Evolutionary conservation across 1,140 invertebrate species (phyloP), one percentile per base, ranked within the genome.

Genomic region (Cyphomyrmex costatus): DNA sequence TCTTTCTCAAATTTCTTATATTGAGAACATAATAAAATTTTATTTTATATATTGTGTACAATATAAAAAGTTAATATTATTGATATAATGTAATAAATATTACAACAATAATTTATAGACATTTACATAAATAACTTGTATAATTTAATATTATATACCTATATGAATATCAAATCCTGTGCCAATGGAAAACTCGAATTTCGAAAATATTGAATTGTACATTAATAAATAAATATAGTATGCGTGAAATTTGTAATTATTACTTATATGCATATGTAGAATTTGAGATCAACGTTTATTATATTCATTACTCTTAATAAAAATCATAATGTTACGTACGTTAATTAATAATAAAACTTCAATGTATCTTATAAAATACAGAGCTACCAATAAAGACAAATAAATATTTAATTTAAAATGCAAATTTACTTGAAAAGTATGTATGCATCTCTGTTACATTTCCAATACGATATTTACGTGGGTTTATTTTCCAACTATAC

Each of bases 281-380:
- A 76, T 42, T 21, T 56, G 19, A 27, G 36, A 61, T 46, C 8
- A 0, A 27, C 5, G 42, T 19, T 65, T 42, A 19, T 56, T 65
- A 14, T 66, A 68, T 36, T 49, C 19, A 66, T 70, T 82, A 42
- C 2, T 33, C 30, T 63, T 65, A 49, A 79, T 65, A 51, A 58
- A 80, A 58, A 12, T 58, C 8, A 71, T 30, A 71, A 27, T n/a
- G 0, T 36, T 68, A 53, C 21, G n/a, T 68, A 53, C 21, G n/a
- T 36, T 56, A 56, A 70, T 70, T 56, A 58, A 21, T 58, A 27
- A 80, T 56, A 24, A 42, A 33, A 42, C 19, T 27, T 58, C 0
- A n/a, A 49, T 10, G 0, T 80, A 12, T n/a, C 19, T 65, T 42
- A 58, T 42, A n/a, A 70, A 70, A 79, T 66, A 12, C 5, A 5